These are phyloP conservation scores for Lithobates pipiens DNA, from an alignment of 2,797 vertebrate genomes.

Conservation along the genomic window DNA sequence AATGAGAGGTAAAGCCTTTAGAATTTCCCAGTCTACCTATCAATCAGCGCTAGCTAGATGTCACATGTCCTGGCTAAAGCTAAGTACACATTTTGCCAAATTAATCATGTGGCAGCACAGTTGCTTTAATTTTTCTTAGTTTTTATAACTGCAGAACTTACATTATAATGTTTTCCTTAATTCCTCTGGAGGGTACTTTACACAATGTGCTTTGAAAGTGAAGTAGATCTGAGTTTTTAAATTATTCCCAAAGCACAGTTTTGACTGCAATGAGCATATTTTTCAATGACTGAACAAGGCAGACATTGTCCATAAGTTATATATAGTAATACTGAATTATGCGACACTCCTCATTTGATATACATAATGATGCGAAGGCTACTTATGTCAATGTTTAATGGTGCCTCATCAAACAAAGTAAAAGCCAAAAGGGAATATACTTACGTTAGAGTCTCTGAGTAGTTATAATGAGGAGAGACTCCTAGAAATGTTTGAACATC, in stretches of 20 bases:
- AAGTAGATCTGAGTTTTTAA: constrained; percentile 59
- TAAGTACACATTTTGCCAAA: constrained; percentile 71
- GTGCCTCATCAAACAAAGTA: not conserved
- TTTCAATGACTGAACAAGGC: constrained; percentile 19
- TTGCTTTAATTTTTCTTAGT: constrained; percentile 65
- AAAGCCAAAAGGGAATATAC: constrained; percentile 66
- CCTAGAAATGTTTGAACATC: constrained; percentile 95
- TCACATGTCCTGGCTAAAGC: constrained; percentile 60
- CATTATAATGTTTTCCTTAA: constrained; percentile 67
- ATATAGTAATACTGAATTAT: constrained; percentile 44
- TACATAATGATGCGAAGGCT: not conserved
- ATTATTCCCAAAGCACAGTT: constrained; percentile 63
- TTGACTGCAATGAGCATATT: constrained; percentile 65
- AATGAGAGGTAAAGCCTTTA: constrained; percentile 53
- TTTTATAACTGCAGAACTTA: constrained; percentile 68
- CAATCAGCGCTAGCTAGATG: constrained; percentile 62
- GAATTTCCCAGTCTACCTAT: constrained; percentile 55
- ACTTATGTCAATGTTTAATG: not conserved
- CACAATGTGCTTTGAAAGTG: constrained; percentile 56
- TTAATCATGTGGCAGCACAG: constrained; percentile 68
- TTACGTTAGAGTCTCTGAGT: constrained; percentile 95
- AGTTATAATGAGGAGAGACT: constrained; percentile 91
- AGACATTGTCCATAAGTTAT: not conserved
- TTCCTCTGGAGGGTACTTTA: constrained; percentile 73
- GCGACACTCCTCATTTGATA: not conserved